Evolutionary conservation across 2,888 invertebrate genomes (phyloP).

Genomic region (Epiperipatus broadwayi): DNA sequence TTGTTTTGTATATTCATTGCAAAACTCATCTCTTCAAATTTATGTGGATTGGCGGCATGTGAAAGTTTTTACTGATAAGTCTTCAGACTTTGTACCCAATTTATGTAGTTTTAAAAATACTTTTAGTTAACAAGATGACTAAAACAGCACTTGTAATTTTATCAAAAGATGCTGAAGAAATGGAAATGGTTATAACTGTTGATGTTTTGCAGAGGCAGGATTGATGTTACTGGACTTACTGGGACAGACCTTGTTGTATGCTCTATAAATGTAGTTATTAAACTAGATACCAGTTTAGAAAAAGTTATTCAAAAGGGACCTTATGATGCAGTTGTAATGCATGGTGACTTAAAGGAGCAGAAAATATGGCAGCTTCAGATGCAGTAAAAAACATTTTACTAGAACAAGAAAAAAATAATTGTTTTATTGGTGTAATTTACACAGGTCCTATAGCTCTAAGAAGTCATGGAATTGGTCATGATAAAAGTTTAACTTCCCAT

Average conservation of each 20-base stretch:
- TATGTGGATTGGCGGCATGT: too few relatives aligned
- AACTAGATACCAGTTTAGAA: constrained; percentile 52
- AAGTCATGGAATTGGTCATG: constrained; percentile 57
- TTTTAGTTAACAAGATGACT: too few relatives aligned
- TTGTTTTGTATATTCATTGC: too few relatives aligned
- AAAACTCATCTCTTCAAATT: too few relatives aligned
- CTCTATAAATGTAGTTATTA: constrained; percentile 57
- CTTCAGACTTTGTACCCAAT: too few relatives aligned
- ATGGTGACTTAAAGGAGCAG: constrained; percentile 67
- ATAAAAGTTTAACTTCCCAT: constrained; percentile 71
- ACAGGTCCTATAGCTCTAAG: too few relatives aligned
- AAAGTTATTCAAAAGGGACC: constrained; percentile 33
- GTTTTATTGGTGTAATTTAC: constrained; percentile 80
- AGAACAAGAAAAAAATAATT: constrained; percentile 51
- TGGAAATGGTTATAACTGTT: constrained; percentile 73
- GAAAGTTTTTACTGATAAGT: too few relatives aligned
- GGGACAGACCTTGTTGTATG: constrained; percentile 49
- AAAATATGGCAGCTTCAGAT: constrained; percentile 46
- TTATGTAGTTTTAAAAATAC: too few relatives aligned
- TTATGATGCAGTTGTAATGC: constrained; percentile 61
- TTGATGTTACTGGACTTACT: constrained; percentile 63
- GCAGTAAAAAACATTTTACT: constrained; percentile 52
- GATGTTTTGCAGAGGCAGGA: constrained; percentile 76
- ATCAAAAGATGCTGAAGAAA: constrained; percentile 83
- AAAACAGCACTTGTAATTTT: constrained; percentile 53